Evolutionary conservation across 2,888 invertebrate genomes (phyloP).

Genomic region (Eumacrocentrus americanus): DNA sequence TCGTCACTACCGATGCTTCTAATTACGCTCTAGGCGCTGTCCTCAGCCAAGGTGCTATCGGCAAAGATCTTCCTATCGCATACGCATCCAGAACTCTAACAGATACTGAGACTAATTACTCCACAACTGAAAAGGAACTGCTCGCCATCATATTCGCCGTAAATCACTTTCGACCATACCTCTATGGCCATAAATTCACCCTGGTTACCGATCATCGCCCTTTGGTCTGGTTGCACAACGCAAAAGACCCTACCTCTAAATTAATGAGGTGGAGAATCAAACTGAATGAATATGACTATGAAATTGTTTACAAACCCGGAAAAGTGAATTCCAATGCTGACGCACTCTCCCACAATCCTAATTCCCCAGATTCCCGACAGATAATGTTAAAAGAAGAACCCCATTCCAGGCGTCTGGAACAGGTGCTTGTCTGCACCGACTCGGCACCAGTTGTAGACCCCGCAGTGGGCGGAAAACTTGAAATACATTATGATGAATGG

Average conservation of each 20-base stretch:
- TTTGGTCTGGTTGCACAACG: conserved; percentile 17
- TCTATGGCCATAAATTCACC: conserved; percentile 24
- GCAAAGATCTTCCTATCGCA: conserved; percentile 30
- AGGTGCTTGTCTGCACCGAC: too few species aligned
- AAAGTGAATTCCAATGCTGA: conserved; percentile 24
- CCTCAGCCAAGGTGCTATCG: conserved; percentile 36
- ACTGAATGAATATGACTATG: too few species aligned
- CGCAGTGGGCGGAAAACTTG: too few species aligned
- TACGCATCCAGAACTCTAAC: conserved; percentile 31
- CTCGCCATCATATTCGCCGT: conserved; percentile 17
- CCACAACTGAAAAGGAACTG: conserved; percentile 18
- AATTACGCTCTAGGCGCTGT: conserved; percentile 39
- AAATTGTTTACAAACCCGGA: too few species aligned
- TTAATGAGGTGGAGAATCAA: too few species aligned
- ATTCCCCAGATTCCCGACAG: neutral
- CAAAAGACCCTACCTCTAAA: conserved; percentile 22
- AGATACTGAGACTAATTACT: conserved; percentile 31
- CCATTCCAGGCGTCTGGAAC: too few species aligned
- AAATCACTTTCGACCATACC: conserved; percentile 29
- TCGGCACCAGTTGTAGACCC: too few species aligned
- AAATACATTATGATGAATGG: too few species aligned
- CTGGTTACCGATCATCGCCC: conserved; percentile 28
- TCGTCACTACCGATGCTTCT: conserved; percentile 43
- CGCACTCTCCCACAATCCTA: conserved; percentile 24
- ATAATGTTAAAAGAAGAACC: neutral